Evolutionary conservation across 2,113 vertebrate genomes (phyloP).

Genomic region (Piaya cayana): DNA sequence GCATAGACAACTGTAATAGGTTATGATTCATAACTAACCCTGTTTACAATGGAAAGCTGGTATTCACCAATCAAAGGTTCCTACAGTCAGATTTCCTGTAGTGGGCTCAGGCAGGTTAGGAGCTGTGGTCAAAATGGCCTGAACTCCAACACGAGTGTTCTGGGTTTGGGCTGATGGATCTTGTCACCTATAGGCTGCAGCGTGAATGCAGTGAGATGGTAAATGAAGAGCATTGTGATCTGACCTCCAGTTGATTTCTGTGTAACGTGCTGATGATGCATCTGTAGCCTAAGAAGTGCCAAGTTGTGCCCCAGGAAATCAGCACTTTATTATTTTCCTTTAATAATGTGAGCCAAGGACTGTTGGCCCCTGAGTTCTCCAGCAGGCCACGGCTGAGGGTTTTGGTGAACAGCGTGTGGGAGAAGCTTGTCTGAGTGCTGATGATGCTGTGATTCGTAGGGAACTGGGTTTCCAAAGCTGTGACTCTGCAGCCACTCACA

Average conservation of each 20-base stretch:
- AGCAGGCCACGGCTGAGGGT: not conserved
- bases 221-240: not conserved
- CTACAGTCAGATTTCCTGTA: not conserved
- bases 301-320: not conserved
- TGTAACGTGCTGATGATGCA: not conserved
- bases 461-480: not conserved
- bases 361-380: not conserved
- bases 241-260: not conserved
- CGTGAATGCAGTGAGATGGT: not conserved
- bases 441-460: not conserved
- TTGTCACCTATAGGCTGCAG: not conserved
- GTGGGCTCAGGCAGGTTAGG: not conserved
- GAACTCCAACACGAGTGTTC: not conserved
- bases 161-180: not conserved
- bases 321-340: not conserved
- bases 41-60: conserved; percentile 39
- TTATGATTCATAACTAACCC: not conserved
- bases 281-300: not conserved
- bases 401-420: not conserved
- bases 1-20: not conserved
- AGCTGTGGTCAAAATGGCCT: not conserved
- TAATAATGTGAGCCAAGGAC: not conserved
- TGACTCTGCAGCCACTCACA: not conserved
- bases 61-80: not conserved
- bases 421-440: not conserved